Conservation (phyloP, 1,140 invertebrate species). For the Cyclina sinensis region DNA sequence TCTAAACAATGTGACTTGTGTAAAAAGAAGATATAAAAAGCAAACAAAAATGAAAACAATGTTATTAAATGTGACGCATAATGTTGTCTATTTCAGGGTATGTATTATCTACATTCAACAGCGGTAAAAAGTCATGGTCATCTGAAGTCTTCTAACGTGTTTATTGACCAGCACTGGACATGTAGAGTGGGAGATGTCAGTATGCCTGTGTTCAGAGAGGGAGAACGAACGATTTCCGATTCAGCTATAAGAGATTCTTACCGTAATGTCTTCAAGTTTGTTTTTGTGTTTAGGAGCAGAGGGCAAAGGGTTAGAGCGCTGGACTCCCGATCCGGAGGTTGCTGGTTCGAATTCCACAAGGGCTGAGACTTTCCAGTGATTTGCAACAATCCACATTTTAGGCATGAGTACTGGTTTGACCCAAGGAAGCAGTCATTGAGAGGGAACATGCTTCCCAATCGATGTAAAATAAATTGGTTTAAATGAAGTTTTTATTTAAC, state of each 20-base stretch:
- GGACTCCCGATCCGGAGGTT: too few relatives aligned
- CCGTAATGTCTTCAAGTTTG: constrained; percentile 22
- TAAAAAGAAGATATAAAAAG: too few relatives aligned
- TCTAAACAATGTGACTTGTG: too few relatives aligned
- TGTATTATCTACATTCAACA: constrained; percentile 73
- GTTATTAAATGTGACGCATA: too few relatives aligned
- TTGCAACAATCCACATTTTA: background rate
- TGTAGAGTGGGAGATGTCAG: constrained; percentile 73
- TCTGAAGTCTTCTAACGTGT: constrained; percentile 74
- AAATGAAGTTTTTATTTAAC: too few relatives aligned
- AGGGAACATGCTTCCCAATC: too few relatives aligned
- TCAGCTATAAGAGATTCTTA: constrained; percentile 32
- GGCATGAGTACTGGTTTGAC: too few relatives aligned
- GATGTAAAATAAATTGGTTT: too few relatives aligned
- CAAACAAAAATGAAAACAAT: too few relatives aligned
- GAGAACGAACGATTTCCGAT: constrained; percentile 43
- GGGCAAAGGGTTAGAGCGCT: too few relatives aligned
- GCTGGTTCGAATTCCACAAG: too few relatives aligned
- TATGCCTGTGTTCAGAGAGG: constrained; percentile 69
- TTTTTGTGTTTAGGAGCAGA: background rate
- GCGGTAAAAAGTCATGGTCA: constrained; percentile 68
- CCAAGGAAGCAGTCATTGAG: too few relatives aligned
- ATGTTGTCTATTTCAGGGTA: constrained; percentile 69
- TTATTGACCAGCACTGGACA: constrained; percentile 75
- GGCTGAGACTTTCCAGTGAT: background rate